A percentile compares a stretch with the other conserved stretches of the same genome.
Conservation (phyloP, 2,113 vertebrate genomes). For the Hemicordylus capensis region DNA sequence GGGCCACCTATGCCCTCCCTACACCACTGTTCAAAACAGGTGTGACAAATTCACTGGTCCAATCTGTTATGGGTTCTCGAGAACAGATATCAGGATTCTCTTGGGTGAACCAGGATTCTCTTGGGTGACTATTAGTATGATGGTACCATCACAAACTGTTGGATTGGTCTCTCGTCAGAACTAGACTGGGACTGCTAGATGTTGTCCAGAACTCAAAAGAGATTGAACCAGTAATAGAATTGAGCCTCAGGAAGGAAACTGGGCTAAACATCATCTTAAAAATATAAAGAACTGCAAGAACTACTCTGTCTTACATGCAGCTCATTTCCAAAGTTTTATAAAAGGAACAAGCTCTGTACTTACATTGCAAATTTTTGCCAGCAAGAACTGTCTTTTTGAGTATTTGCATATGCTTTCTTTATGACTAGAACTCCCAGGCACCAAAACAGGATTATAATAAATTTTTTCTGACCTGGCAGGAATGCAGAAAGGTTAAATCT, state of each 20-base stretch:
- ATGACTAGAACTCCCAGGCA: neutral
- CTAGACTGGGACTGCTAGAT: no score
- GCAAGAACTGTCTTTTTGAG: neutral
- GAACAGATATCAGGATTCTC: no score
- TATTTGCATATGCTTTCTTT: no score
- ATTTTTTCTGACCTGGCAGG: neutral
- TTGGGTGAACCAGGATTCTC: no score
- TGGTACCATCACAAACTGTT: neutral
- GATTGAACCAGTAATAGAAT: no score
- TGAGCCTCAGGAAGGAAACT: no score
- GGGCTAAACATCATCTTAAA: no score
- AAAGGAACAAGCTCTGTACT: neutral
- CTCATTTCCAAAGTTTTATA: neutral
- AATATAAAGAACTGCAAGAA: no score
- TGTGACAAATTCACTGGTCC: neutral
- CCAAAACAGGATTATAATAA: neutral
- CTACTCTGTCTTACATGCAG: no score
- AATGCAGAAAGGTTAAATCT: neutral
- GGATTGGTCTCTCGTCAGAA: no score
- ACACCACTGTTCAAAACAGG: neutral
- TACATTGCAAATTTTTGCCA: neutral
- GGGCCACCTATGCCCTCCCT: no score
- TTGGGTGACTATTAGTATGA: neutral
- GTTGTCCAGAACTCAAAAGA: no score
- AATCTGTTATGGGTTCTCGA: neutral